A percentile compares a stretch with the other conserved stretches of the same genome.
Evolutionary conservation across 2,113 vertebrate genomes (phyloP).

Genomic region (Antechinus flavipes): DNA sequence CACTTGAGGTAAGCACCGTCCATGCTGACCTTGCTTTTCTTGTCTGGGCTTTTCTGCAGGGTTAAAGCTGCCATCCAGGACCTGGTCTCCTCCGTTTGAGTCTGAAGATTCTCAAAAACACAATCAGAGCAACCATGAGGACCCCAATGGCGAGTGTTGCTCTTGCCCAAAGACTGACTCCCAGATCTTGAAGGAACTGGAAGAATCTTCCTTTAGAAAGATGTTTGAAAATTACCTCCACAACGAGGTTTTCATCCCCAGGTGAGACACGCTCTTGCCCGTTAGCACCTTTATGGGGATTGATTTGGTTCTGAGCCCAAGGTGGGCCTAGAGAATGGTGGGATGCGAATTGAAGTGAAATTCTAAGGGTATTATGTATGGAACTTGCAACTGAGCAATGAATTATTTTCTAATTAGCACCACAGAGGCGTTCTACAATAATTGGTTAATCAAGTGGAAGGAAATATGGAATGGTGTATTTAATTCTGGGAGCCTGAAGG

Average conservation of each 20-base stretch:
- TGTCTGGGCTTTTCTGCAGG: slow-evolving; percentile 80
- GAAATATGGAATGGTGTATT: not conserved
- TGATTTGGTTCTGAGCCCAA: not conserved
- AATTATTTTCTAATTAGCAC: not conserved
- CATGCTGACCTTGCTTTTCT: not conserved
- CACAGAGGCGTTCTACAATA: not conserved
- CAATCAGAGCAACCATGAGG: slow-evolving; percentile 90
- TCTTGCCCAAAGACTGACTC: slow-evolving; percentile 95
- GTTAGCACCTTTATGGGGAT: not conserved
- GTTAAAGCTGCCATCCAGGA: slow-evolving; percentile 93
- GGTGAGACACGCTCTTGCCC: slow-evolving; percentile 78
- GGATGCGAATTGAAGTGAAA: not conserved
- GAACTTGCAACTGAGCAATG: not conserved
- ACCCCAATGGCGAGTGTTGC: slow-evolving; percentile 87
- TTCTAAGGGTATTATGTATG: accelerated
- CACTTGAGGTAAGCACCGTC: not conserved
- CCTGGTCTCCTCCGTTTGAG: slow-evolving; percentile 90
- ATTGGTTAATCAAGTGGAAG: not conserved
- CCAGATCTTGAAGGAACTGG: slow-evolving; percentile 95
- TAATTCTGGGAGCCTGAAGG: not conserved
- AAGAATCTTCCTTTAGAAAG: slow-evolving; percentile 94
- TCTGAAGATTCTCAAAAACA: slow-evolving; percentile 89
- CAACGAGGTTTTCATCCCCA: slow-evolving; percentile 96
- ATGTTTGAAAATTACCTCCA: slow-evolving; percentile 98
- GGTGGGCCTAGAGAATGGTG: not conserved